These are phyloP conservation scores for Yponomeuta plumbellus DNA, from an alignment of 2,888 invertebrate species.

Conservation along the genomic window DNA sequence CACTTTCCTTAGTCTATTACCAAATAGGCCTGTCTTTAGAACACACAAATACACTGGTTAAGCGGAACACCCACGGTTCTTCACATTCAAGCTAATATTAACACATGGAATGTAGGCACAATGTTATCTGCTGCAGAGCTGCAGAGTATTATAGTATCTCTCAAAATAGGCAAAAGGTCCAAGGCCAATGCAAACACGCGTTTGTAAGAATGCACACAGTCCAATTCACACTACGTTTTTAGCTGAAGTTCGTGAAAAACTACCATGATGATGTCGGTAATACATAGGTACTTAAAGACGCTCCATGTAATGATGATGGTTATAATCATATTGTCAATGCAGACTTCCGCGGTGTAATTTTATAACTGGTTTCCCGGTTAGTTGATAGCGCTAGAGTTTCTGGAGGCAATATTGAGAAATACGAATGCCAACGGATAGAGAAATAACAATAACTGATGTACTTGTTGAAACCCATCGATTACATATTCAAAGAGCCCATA, in stretches of 20 bases:
- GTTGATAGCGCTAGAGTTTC: constrained; percentile 3
- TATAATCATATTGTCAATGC: constrained; percentile 68
- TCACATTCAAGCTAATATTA: constrained; percentile 62
- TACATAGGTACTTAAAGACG: constrained; percentile 66
- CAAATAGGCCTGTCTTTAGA: constrained; percentile 50
- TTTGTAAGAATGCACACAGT: constrained; percentile 28
- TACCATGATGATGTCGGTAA: constrained; percentile 69
- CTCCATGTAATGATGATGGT: constrained; percentile 43
- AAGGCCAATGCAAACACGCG: constrained; percentile 10
- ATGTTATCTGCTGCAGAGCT: neutral
- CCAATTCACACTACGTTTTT: constrained; percentile 71
- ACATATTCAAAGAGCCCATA: constrained; percentile 45
- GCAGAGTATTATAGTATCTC: constrained; percentile 9
- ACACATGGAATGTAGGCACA: constrained; percentile 24
- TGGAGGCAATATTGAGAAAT: constrained; percentile 8
- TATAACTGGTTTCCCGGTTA: constrained; percentile 48
- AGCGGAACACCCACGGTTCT: constrained; percentile 67
- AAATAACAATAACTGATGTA: constrained; percentile 3
- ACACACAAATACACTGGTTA: constrained; percentile 56
- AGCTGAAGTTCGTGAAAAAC: constrained; percentile 71
- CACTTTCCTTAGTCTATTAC: constrained; percentile 45
- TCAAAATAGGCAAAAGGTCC: constrained; percentile 11
- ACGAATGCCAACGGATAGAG: neutral
- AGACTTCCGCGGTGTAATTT: constrained; percentile 63
- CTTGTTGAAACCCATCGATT: constrained; percentile 13